Evolutionary conservation across 2,797 vertebrate genomes (phyloP).

Genomic region (Eulemur rubriventer): DNA sequence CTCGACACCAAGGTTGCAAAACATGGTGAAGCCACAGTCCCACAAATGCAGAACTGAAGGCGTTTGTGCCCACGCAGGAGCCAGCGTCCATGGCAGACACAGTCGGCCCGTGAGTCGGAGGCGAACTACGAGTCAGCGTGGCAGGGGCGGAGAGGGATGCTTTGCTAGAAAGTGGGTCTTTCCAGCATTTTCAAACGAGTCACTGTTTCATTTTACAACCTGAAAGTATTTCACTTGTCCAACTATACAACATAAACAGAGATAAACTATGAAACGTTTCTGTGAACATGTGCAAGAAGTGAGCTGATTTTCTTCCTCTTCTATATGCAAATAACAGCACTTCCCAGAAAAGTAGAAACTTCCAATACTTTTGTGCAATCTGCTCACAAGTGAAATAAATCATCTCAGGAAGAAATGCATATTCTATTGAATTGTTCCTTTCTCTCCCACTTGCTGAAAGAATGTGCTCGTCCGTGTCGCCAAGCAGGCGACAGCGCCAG

Average conservation of each 20-base stretch:
- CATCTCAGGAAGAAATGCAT: not conserved
- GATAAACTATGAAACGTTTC: not conserved
- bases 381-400: slow-evolving; percentile 11
- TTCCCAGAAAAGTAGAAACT: not conserved
- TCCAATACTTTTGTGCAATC: not conserved
- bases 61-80: too few species aligned
- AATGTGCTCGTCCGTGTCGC: not conserved
- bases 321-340: not conserved
- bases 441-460: not conserved
- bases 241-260: not conserved
- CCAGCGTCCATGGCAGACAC: not conserved
- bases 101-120: not conserved
- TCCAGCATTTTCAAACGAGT: not conserved
- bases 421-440: not conserved
- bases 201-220: not conserved
- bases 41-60: slow-evolving; percentile 27
- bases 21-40: not conserved
- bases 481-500: not conserved
- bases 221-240: not conserved
- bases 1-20: slow-evolving; percentile 22
- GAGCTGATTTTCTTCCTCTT: slow-evolving; percentile 44
- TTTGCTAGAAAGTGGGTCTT: not conserved
- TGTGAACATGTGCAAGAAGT: not conserved
- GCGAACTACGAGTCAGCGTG: not conserved
- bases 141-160: not conserved